A percentile compares a stretch with the other conserved stretches of the same genome.
phyloP scores from a whole-genome alignment of 1,140 invertebrate genomes.

The Aphis craccivora region DNA sequence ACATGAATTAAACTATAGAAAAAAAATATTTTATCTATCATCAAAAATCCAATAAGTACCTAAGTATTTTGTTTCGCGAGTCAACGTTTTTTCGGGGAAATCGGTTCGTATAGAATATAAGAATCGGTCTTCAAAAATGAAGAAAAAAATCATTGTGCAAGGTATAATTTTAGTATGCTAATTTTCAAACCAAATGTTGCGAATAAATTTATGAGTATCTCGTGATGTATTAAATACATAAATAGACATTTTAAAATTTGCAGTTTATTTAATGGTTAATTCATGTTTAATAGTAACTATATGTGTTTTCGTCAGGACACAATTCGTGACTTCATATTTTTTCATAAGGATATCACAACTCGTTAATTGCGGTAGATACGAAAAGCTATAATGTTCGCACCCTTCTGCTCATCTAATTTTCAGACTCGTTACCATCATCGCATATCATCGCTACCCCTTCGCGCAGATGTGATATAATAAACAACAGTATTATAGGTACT shows the following conservation, averaged over 20 bases:
- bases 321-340: background rate
- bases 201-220: background rate
- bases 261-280: background rate
- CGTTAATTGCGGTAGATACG: background rate
- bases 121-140: too few species aligned
- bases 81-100: background rate
- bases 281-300: background rate
- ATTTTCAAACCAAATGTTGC: background rate
- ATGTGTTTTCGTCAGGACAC: too few species aligned
- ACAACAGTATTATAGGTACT: background rate
- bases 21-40: background rate
- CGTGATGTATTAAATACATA: background rate
- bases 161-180: background rate
- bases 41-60: too few species aligned
- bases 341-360: background rate
- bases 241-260: background rate
- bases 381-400: background rate
- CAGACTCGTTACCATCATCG: background rate
- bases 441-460: background rate
- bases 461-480: background rate
- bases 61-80: background rate
- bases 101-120: background rate
- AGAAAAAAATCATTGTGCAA: too few species aligned
- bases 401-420: background rate
- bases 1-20: too few species aligned